A percentile compares a stretch with the other conserved stretches of the same genome.
Conservation (phyloP, 2,888 invertebrate species). For the Dryobota labecula region DNA sequence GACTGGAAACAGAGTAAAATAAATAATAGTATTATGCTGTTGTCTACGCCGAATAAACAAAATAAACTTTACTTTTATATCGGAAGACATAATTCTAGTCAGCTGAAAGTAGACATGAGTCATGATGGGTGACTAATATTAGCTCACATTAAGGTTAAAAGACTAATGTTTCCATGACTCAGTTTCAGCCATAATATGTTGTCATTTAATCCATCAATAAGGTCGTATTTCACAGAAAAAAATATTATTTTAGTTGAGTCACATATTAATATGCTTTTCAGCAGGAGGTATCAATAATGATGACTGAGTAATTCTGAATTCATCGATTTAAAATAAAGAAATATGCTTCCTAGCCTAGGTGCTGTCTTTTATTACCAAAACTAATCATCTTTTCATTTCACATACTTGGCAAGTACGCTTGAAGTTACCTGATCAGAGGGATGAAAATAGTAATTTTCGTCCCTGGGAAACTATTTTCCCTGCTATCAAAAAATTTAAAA, state of each 20-base stretch:
- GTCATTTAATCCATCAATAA: neutral
- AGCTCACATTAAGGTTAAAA: neutral
- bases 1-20: neutral
- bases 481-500: too few relatives aligned
- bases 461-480: too few relatives aligned
- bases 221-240: conserved; percentile 1
- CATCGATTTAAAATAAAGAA: neutral
- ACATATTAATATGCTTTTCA: neutral
- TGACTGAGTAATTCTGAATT: conserved; percentile 8
- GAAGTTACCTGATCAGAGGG: too few relatives aligned
- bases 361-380: neutral
- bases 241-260: conserved; percentile 14
- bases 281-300: neutral
- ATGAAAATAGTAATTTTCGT: too few relatives aligned
- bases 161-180: conserved; percentile 10
- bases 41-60: neutral
- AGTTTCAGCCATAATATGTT: neutral
- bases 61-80: neutral
- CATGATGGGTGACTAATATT: conserved; percentile 1
- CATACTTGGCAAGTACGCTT: too few relatives aligned
- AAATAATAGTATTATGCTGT: neutral
- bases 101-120: neutral
- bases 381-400: neutral
- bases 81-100: neutral
- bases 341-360: neutral